Percentiles rank a stretch among this genome's conserved stretches.
Conservation (phyloP, 2,797 vertebrate species). For the Cuniculus paca region DNA sequence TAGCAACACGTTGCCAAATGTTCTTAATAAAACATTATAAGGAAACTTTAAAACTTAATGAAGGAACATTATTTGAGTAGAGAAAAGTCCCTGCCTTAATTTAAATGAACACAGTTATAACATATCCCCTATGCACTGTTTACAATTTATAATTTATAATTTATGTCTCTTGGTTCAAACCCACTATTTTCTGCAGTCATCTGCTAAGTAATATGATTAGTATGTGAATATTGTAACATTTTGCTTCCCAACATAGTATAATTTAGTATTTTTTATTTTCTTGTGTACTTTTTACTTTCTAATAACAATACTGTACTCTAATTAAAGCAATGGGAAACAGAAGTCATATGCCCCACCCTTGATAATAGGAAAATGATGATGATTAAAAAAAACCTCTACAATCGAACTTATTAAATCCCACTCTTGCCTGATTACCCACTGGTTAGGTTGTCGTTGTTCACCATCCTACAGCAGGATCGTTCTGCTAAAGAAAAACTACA, state of each 20-base stretch:
- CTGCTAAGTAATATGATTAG: constrained; percentile 96
- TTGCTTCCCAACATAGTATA: constrained; percentile 82
- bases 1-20: constrained; percentile 60
- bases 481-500: constrained; percentile 80
- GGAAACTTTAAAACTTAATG: constrained; percentile 92
- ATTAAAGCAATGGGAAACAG: constrained; percentile 84
- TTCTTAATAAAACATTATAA: constrained; percentile 92
- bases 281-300: constrained; percentile 83
- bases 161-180: constrained; percentile 95
- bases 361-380: constrained; percentile 85
- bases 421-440: constrained; percentile 87
- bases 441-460: constrained; percentile 83
- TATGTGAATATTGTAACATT: constrained; percentile 89
- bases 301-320: constrained; percentile 85
- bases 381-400: constrained; percentile 82
- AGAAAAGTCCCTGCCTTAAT: constrained; percentile 92
- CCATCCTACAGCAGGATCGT: constrained; percentile 76
- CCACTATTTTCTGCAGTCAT: constrained; percentile 94
- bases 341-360: constrained; percentile 82
- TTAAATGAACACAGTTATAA: constrained; percentile 92
- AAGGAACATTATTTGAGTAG: constrained; percentile 90
- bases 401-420: constrained; percentile 86
- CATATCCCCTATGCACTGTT: constrained; percentile 93
- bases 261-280: constrained; percentile 84
- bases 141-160: constrained; percentile 97